These are phyloP conservation scores for Spatulosminthurus flaviceps DNA, from an alignment of 2,888 invertebrate species.

Conservation along the genomic window DNA sequence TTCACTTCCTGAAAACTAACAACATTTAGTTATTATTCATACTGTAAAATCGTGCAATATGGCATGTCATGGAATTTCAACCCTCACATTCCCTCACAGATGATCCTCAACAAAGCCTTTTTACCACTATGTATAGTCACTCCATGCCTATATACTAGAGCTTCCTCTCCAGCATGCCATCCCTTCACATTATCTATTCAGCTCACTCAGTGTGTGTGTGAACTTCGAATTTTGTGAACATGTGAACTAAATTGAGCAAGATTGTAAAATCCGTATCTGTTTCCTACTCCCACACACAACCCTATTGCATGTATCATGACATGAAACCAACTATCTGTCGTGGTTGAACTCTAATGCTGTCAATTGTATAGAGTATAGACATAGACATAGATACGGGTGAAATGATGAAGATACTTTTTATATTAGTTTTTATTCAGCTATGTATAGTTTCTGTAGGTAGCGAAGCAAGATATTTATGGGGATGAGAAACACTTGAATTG, in stretches of 20 bases:
- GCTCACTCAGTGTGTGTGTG: neutral
- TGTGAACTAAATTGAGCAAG: conserved; percentile 26
- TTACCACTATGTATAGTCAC: no score
- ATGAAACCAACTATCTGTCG: neutral
- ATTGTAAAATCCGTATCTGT: conserved; percentile 23
- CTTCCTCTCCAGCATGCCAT: neutral
- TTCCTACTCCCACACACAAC: conserved; percentile 18
- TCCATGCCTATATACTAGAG: neutral
- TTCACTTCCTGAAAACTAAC: conserved; percentile 13
- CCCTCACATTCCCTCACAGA: conserved; percentile 33
- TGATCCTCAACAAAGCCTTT: neutral
- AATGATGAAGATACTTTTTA: neutral
- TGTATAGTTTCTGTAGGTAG: no score
- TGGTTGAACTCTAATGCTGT: neutral
- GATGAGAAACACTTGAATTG: conserved; percentile 2
- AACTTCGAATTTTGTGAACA: neutral
- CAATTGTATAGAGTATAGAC: no score
- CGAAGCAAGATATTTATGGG: neutral
- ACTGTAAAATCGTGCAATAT: conserved; percentile 25
- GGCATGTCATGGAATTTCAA: conserved; percentile 30
- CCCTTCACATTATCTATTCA: neutral
- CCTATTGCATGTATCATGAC: conserved; percentile 14
- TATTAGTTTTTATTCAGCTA: no score
- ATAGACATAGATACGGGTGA: no score
- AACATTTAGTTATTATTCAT: conserved; percentile 20